Evolutionary conservation across 2,113 vertebrate species (phyloP), one percentile per base, ranked within the genome.

Genomic region (Lophochroa leadbeateri): DNA sequence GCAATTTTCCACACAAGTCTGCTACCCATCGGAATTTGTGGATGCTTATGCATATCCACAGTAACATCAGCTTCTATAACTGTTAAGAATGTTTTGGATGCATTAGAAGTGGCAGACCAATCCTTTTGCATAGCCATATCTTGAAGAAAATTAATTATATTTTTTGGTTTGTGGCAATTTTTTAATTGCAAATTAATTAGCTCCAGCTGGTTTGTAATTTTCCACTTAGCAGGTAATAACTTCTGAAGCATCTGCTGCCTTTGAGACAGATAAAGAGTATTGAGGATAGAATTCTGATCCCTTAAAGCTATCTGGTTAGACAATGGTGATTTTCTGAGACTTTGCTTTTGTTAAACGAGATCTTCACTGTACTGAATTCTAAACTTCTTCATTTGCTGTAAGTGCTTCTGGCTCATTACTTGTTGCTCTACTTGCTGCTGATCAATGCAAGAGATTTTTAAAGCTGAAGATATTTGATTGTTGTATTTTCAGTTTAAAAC

Each of bases 161-260:
- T 97, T 84, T 97, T 97, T 97, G 86, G 84, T 97, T 96, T 96
- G 88, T 97, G 83, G 94, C 94, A 96, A 96, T 96, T 97, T 97
- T 97, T 96, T 94, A 97, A 98, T 98, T 98, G 90, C 92, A 97
- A 97, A 98, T 98, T 98, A 98, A 98, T 98, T 97, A 95, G 79
- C 92, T 97, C 97, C 97, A 98, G 97, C 97, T 98, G 97, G 84
- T 96, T 88, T 93, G 63, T 94, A 95, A 96, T 97, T 97, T 98
- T 97, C 94, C 95, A 97, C 94, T 98, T 97, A 98, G 97, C 87
- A 97, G 94, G 96, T 97, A 98, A 97, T 97, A 97, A 96, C 85
- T 97, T 97, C 77, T 12, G n/a, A 95, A 97, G 90, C 95, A 97
- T 95, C 97, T 95, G 98, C 97, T 94, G 93, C 94, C 97, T 97